A percentile compares a stretch with the other conserved stretches of the same genome.
Evolutionary conservation across 2,888 invertebrate genomes (phyloP).

Genomic region (Heliconius aoede): DNA sequence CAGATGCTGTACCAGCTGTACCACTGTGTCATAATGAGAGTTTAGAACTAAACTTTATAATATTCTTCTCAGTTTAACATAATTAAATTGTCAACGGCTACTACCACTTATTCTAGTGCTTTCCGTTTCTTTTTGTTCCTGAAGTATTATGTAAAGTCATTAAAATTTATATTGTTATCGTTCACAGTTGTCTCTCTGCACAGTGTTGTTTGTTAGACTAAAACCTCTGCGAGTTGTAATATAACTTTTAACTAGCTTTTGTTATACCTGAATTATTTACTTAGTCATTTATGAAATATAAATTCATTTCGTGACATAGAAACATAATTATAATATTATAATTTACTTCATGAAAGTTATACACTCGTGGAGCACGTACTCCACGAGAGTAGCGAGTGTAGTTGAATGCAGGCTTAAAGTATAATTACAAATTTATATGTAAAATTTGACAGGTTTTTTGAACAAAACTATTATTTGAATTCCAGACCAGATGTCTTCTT

Average conservation of each 20-base stretch:
- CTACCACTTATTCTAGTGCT: not conserved
- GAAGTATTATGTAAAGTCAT: constrained; percentile 4
- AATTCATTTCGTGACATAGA: not conserved
- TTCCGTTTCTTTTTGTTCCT: no score
- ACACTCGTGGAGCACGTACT: not conserved
- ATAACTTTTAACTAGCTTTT: constrained; percentile 9
- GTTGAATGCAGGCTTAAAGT: no score
- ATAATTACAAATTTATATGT: no score
- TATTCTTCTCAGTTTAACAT: not conserved
- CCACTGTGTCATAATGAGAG: not conserved
- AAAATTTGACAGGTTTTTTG: no score
- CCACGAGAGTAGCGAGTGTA: not conserved
- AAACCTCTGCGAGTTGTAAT: not conserved
- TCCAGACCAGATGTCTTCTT: no score
- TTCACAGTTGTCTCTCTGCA: not conserved
- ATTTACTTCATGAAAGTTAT: not conserved
- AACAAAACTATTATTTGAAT: no score
- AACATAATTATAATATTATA: not conserved
- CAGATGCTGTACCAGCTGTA: not conserved
- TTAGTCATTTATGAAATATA: constrained; percentile 3
- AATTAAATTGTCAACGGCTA: not conserved
- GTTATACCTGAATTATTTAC: constrained; percentile 9
- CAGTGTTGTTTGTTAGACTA: constrained; percentile 6
- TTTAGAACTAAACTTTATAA: not conserved
- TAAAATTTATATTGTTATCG: constrained; percentile 2